phyloP scores from a whole-genome alignment of 1,140 invertebrate species.

The Nymphalis io region DNA sequence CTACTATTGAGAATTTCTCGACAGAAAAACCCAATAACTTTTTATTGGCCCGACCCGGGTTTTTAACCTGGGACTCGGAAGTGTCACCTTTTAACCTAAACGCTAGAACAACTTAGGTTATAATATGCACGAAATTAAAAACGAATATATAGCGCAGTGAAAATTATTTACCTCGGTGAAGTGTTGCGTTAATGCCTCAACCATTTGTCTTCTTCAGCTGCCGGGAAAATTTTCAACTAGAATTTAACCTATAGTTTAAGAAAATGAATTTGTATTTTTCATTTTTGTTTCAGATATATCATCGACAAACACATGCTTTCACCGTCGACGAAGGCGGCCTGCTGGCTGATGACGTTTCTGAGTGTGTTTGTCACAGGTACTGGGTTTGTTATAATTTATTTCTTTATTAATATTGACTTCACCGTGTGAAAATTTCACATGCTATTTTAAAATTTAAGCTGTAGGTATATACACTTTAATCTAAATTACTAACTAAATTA shows the following conservation, averaged over 20 bases:
- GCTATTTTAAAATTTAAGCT: too few species aligned
- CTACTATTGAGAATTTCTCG: too few species aligned
- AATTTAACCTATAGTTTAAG: constrained; percentile 5
- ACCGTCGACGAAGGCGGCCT: constrained; percentile 70
- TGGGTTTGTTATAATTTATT: neutral
- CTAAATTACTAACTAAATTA: too few species aligned
- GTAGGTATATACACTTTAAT: too few species aligned
- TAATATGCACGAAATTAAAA: neutral
- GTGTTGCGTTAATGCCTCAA: neutral
- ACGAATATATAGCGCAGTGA: neutral
- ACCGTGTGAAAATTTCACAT: too few species aligned
- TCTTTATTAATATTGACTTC: too few species aligned
- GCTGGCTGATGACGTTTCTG: constrained; percentile 75
- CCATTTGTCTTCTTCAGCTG: constrained; percentile 5
- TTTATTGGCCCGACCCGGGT: too few species aligned
- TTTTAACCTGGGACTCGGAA: too few species aligned
- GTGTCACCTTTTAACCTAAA: too few species aligned
- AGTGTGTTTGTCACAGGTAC: constrained; percentile 75
- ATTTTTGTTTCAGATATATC: constrained; percentile 55
- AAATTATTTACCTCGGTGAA: neutral
- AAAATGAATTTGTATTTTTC: constrained; percentile 14
- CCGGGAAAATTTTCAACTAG: constrained; percentile 2
- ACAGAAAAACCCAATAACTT: too few species aligned
- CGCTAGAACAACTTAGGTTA: too few species aligned
- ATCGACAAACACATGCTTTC: constrained; percentile 71